These are phyloP conservation scores for Unio pictorum DNA, from an alignment of 2,888 invertebrate genomes.

Conservation along the genomic window DNA sequence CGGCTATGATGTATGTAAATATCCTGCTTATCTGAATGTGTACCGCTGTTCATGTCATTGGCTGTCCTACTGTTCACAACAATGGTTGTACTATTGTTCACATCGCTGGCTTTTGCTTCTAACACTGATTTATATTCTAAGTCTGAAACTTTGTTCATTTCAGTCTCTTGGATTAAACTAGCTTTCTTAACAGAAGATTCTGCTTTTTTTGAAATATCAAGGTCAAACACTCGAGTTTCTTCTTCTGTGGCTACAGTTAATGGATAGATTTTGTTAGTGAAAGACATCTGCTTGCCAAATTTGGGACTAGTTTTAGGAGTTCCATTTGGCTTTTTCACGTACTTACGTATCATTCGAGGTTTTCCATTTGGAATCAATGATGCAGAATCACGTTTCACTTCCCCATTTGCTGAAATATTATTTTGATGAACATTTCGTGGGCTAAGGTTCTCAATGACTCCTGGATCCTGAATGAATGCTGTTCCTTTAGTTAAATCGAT, in stretches of 20 bases:
- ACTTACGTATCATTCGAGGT: slow-evolving; percentile 28
- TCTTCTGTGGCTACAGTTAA: slow-evolving; percentile 15
- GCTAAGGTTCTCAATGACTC: slow-evolving; percentile 22
- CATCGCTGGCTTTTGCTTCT: too few species aligned
- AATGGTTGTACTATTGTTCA: too few species aligned
- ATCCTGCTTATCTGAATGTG: too few species aligned
- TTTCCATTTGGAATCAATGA: slow-evolving; percentile 40
- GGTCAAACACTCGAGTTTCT: too few species aligned
- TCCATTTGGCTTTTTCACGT: slow-evolving; percentile 49
- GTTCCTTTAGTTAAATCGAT: slow-evolving; percentile 72
- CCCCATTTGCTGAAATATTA: slow-evolving; percentile 10
- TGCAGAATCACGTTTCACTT: slow-evolving; percentile 9
- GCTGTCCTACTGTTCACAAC: too few species aligned
- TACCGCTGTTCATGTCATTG: too few species aligned
- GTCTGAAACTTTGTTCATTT: too few species aligned
- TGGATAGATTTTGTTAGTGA: slow-evolving; percentile 25
- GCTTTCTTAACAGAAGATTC: too few species aligned
- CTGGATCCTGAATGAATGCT: slow-evolving; percentile 40
- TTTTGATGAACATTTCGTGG: slow-evolving; percentile 4
- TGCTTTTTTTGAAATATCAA: too few species aligned
- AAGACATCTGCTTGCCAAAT: slow-evolving; percentile 28
- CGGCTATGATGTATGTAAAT: too few species aligned
- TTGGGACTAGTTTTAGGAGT: slow-evolving; percentile 48
- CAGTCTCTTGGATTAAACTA: too few species aligned
- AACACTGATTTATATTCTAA: too few species aligned